Conservation (phyloP, 1,140 invertebrate species). For the Drosophila kikkawai region DNA sequence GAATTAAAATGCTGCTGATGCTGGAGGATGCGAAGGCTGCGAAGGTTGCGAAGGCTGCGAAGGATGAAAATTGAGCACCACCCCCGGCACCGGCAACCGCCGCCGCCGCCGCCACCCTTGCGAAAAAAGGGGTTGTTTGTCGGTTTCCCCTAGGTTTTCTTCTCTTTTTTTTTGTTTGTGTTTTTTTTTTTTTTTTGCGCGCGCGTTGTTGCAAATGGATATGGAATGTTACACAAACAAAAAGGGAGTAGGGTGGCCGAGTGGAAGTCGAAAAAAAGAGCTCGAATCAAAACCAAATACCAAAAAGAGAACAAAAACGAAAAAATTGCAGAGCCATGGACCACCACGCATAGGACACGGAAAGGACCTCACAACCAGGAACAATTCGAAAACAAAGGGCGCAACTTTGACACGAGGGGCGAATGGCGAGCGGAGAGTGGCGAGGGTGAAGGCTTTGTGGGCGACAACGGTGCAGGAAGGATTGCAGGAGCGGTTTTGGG, state of each 20-base stretch:
- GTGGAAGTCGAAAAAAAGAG: slow-evolving; percentile 55
- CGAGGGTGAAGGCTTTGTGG: slow-evolving; percentile 1
- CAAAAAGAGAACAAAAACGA: slow-evolving; percentile 26
- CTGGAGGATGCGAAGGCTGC: slow-evolving; percentile 10
- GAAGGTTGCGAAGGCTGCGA: slow-evolving; percentile 3
- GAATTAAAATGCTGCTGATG: slow-evolving; percentile 79
- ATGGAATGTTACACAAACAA: slow-evolving; percentile 81
- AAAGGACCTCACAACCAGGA: slow-evolving; percentile 45
- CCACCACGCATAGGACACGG: slow-evolving; percentile 51
- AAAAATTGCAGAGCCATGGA: slow-evolving; percentile 20
- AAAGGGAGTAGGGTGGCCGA: slow-evolving; percentile 45
- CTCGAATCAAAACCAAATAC: slow-evolving; percentile 43
- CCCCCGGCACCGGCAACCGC: slow-evolving; percentile 22
- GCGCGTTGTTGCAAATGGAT: slow-evolving; percentile 74
- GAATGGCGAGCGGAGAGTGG: background rate
- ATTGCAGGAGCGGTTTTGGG: background rate
- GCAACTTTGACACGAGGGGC: slow-evolving; percentile 32
- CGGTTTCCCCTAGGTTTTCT: slow-evolving; percentile 28
- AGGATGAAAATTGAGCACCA: slow-evolving; percentile 49
- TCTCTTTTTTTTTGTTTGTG: slow-evolving; percentile 15
- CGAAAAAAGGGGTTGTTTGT: slow-evolving; percentile 71
- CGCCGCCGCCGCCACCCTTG: slow-evolving; percentile 4
- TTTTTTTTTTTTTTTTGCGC: slow-evolving; percentile 23
- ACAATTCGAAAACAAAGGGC: slow-evolving; percentile 43
- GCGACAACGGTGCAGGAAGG: background rate